Conservation (phyloP, 1,140 invertebrate species). For the Hypothenemus hampei region DNA sequence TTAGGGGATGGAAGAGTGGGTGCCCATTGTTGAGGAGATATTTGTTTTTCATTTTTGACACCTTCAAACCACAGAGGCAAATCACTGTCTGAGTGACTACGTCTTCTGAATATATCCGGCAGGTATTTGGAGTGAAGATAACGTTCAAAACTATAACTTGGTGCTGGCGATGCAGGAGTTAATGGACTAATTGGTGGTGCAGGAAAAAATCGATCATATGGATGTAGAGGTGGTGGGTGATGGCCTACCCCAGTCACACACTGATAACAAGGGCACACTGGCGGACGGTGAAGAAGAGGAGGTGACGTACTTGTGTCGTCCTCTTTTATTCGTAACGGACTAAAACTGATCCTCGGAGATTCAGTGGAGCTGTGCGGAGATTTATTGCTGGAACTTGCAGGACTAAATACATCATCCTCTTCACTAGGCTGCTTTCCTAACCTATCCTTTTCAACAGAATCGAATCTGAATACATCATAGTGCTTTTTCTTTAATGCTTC, state of each 20-base stretch:
- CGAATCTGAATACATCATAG: slow-evolving; percentile 52
- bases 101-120: slow-evolving; percentile 59
- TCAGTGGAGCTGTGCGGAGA: slow-evolving; percentile 53
- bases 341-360: slow-evolving; percentile 55
- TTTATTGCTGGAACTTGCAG: slow-evolving; percentile 50
- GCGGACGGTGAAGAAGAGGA: slow-evolving; percentile 42
- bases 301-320: slow-evolving; percentile 46
- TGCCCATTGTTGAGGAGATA: slow-evolving; percentile 31
- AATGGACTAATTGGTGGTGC: slow-evolving; percentile 58
- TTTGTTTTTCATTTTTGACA: slow-evolving; percentile 37
- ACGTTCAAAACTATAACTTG: slow-evolving; percentile 60
- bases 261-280: slow-evolving; percentile 49
- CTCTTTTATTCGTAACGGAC: slow-evolving; percentile 54
- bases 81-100: slow-evolving; percentile 73
- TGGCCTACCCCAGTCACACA: slow-evolving; percentile 47
- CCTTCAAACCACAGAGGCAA: slow-evolving; percentile 53
- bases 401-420: slow-evolving; percentile 55
- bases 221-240: slow-evolving; percentile 48
- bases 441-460: slow-evolving; percentile 48
- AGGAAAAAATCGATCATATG: slow-evolving; percentile 54
- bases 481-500: slow-evolving; percentile 33
- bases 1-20: slow-evolving; percentile 44
- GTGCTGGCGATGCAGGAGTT: slow-evolving; percentile 52
- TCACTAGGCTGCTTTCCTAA: slow-evolving; percentile 40
- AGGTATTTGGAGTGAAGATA: slow-evolving; percentile 70